Evolutionary conservation across 2,113 vertebrate species (phyloP).

Genomic region (Erythrocercus mccallii): DNA sequence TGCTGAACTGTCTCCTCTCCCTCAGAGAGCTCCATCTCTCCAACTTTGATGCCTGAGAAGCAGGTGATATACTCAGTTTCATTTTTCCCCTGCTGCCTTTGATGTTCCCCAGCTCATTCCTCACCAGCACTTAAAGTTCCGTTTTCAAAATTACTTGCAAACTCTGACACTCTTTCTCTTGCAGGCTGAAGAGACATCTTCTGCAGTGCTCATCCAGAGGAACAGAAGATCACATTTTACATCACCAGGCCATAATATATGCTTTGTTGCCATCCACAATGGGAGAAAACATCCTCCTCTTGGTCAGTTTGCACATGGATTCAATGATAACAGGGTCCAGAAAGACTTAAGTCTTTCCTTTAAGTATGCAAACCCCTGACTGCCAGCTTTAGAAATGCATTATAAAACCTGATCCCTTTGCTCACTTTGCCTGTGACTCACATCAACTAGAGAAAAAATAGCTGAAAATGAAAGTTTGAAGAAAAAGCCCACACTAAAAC

Average conservation of each 20-base stretch:
- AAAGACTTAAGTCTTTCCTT: neutral
- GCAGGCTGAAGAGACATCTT: neutral
- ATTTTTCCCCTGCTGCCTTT: neutral
- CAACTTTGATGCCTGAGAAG: neutral
- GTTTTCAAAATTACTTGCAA: neutral
- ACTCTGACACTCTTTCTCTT: neutral
- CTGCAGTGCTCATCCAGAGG: neutral
- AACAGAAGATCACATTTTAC: neutral
- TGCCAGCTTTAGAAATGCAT: neutral
- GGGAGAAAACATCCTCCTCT: neutral
- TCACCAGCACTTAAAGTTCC: neutral
- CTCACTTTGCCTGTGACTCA: conserved; percentile 19
- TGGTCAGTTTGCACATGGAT: neutral
- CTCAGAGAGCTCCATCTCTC: neutral
- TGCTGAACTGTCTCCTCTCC: neutral
- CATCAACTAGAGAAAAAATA: neutral
- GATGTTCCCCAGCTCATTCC: neutral
- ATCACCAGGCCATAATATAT: neutral
- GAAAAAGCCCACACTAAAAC: neutral
- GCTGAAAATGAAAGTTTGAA: neutral
- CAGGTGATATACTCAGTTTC: neutral
- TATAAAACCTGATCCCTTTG: neutral
- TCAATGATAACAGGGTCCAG: neutral
- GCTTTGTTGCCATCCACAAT: neutral
- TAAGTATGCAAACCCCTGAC: neutral